Evolutionary conservation across 2,888 invertebrate genomes (phyloP).

Genomic region (Drosophila putrida): DNA sequence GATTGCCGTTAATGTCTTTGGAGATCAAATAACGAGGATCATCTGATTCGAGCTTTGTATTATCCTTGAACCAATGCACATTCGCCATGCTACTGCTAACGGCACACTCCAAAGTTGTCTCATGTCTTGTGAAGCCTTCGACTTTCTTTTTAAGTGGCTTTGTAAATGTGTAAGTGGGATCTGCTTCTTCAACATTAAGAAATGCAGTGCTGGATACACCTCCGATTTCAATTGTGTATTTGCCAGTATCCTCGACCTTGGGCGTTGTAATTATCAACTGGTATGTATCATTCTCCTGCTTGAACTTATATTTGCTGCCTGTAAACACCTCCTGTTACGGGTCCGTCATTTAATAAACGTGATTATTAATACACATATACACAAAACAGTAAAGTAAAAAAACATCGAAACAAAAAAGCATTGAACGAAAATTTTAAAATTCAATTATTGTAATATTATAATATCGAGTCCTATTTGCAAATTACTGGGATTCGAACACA

Average conservation of each 20-base stretch:
- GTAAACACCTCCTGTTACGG: slow-evolving; percentile 94
- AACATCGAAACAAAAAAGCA: neutral
- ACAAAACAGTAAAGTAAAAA: neutral
- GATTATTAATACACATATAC: neutral
- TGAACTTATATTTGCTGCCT: slow-evolving; percentile 98
- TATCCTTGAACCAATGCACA: slow-evolving; percentile 96
- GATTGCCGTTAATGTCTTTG: slow-evolving; percentile 96
- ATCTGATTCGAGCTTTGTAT: slow-evolving; percentile 92
- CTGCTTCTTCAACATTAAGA: slow-evolving; percentile 98
- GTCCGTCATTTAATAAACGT: neutral
- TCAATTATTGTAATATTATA: neutral
- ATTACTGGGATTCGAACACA: too few relatives aligned
- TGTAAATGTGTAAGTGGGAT: slow-evolving; percentile 96
- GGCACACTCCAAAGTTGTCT: slow-evolving; percentile 95
- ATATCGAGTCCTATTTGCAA: too few relatives aligned
- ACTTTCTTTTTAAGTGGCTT: slow-evolving; percentile 95
- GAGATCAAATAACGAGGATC: slow-evolving; percentile 93
- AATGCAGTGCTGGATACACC: slow-evolving; percentile 95
- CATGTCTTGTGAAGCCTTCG: slow-evolving; percentile 96
- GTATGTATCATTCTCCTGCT: slow-evolving; percentile 95
- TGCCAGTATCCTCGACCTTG: slow-evolving; percentile 98
- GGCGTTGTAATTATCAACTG: slow-evolving; percentile 95
- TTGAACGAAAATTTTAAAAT: neutral
- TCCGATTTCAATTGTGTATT: slow-evolving; percentile 97
- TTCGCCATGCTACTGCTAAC: slow-evolving; percentile 97